phyloP scores from a whole-genome alignment of 1,140 invertebrate species.

The Pogonomyrmex californicus region DNA sequence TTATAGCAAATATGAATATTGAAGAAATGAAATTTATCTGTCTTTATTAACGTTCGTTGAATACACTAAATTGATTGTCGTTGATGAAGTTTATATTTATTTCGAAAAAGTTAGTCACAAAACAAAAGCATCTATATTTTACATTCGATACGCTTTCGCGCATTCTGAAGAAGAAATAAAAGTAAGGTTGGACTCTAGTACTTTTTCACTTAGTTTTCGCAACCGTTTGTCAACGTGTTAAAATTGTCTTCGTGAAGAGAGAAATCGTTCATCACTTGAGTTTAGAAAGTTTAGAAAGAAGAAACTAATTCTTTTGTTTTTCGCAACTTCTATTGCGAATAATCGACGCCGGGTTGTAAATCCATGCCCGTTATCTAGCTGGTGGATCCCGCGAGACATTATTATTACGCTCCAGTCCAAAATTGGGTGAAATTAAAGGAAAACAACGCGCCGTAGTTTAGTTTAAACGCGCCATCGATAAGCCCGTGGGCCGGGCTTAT shows the following conservation, averaged over 20 bases:
- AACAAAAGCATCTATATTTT: background rate
- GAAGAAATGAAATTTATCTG: background rate
- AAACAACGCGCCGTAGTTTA: constrained; percentile 65
- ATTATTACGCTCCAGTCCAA: constrained; percentile 67
- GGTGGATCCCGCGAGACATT: constrained; percentile 65
- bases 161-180: background rate
- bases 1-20: background rate
- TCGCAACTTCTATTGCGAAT: constrained; percentile 62
- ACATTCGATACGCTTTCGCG: background rate
- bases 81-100: background rate
- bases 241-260: constrained; percentile 7
- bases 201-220: background rate
- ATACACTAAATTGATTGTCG: background rate
- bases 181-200: background rate
- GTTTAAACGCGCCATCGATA: constrained; percentile 46
- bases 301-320: constrained; percentile 61
- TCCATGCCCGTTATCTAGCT: constrained; percentile 53
- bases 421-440: constrained; percentile 77
- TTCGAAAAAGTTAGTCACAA: background rate
- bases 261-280: constrained; percentile 34
- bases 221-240: constrained; percentile 15
- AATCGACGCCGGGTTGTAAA: constrained; percentile 59
- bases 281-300: background rate
- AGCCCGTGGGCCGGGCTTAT: constrained; percentile 54
- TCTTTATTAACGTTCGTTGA: background rate